phyloP scores from a whole-genome alignment of 2,888 invertebrate genomes.

The Hanleya hanleyi region DNA sequence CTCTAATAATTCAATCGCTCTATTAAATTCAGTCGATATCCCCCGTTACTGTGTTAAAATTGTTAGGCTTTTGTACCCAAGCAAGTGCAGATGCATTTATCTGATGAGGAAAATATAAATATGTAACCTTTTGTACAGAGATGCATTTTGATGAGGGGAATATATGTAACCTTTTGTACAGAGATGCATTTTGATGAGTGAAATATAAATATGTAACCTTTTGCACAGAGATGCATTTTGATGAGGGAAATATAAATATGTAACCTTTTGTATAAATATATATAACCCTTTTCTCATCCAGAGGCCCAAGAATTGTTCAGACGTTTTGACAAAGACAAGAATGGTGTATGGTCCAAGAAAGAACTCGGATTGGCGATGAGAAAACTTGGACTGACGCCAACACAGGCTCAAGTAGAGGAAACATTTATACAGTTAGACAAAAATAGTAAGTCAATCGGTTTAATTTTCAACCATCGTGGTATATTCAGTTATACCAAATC shows the following conservation, averaged over 20 bases:
- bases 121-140: neutral
- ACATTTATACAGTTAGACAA: slow-evolving; percentile 35
- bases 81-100: no score
- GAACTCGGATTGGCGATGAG: slow-evolving; percentile 35
- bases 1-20: no score
- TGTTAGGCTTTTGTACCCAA: no score
- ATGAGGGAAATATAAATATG: neutral
- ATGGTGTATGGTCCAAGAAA: slow-evolving; percentile 32
- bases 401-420: slow-evolving; percentile 28
- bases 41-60: no score
- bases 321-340: slow-evolving; percentile 35
- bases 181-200: no score
- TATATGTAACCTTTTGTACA: no score
- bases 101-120: no score
- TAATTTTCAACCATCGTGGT: no score
- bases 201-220: neutral
- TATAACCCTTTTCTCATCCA: slow-evolving; percentile 6
- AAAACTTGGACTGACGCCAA: slow-evolving; percentile 33
- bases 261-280: neutral
- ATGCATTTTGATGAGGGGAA: no score
- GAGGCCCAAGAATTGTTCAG: slow-evolving; percentile 37
- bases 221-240: neutral
- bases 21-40: no score
- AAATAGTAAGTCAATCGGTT: slow-evolving; percentile 36
- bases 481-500: no score